Conservation (phyloP, 1,140 invertebrate species). For the Leptonema lineaticorne region DNA sequence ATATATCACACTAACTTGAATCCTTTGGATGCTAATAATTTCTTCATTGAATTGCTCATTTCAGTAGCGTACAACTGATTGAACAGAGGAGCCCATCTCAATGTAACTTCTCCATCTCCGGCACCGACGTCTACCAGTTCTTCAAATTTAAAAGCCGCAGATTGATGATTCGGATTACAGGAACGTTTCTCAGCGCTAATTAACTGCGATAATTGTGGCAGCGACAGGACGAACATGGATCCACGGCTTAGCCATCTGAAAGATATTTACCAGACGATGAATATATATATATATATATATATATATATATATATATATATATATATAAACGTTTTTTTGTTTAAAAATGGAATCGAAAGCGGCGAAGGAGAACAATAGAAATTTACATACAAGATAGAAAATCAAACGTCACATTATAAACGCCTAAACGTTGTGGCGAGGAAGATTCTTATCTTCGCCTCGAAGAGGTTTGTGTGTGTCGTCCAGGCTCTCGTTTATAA, state of each 20-base stretch:
- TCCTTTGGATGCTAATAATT: slow-evolving; percentile 67
- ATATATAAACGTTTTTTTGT: no score
- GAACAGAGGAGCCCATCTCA: slow-evolving; percentile 72
- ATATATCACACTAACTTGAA: slow-evolving; percentile 61
- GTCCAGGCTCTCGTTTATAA: slow-evolving; percentile 2
- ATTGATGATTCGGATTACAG: background rate
- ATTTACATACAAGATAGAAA: slow-evolving; percentile 33
- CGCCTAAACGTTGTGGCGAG: background rate
- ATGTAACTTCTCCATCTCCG: slow-evolving; percentile 87
- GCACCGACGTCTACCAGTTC: slow-evolving; percentile 84
- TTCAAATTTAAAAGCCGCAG: slow-evolving; percentile 46
- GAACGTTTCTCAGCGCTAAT: slow-evolving; percentile 49
- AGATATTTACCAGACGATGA: background rate
- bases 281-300: background rate
- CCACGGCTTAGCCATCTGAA: slow-evolving; percentile 79
- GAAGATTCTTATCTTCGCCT: slow-evolving; percentile 23
- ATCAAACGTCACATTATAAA: slow-evolving; percentile 27
- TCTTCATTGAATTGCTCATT: slow-evolving; percentile 80
- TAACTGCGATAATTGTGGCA: slow-evolving; percentile 69
- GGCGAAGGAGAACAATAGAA: slow-evolving; percentile 34
- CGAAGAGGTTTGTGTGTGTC: background rate
- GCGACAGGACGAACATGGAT: slow-evolving; percentile 91
- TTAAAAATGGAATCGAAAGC: background rate
- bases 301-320: background rate
- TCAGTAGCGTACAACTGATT: slow-evolving; percentile 79